Base-by-base conservation (phyloP, 2,888 invertebrate genomes). In the Vesta saturnalis region DNA sequence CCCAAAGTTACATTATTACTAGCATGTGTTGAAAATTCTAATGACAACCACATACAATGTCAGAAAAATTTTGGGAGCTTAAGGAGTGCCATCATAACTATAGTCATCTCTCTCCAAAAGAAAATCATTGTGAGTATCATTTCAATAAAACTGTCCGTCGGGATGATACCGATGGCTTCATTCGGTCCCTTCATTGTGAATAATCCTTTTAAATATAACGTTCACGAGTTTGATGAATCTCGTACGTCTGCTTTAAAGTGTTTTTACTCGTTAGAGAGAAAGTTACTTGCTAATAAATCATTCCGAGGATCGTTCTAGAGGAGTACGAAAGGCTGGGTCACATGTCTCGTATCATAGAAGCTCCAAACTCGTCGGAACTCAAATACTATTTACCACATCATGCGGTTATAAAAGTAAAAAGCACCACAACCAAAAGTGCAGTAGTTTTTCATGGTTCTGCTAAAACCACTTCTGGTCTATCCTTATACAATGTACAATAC, bases 101-200 rank as follows among this genome's bases (percentile, higher is more conserved):
- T 10, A 4, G 30, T 30, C 4, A 30, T 10, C 10, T 16, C n/a
- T 15, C 16, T 21, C 0, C 3, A 57, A 14, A 68, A 2, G 73
- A 77, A 15, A 65, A 70, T 35, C 67, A 69, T 43, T 77, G 73
- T 47, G 76, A 76, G 59, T 54, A 61, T 15, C 70, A 74, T 46
- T 76, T 78, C 49, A 30, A 18, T n/a, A 35, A 69, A 15, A 74
- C 73, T 35, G 68, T 70, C 22, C 46, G 39, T 4, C 68, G 73
- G 18, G 65, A 71, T 58, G 47, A 55, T 15, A 59, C 72, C 14
- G 76, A n/a, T n/a, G n/a, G n/a, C n/a, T n/a, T n/a, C n/a, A n/a
- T n/a, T n/a, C n/a, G n/a, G 77, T 1, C 69, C 73, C 18, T 78
- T 74, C 63, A 59, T 69, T 1, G 74, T 77, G 14, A 68, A 66